phyloP scores from a whole-genome alignment of 2,113 vertebrate species.

The Ailuropoda melanoleuca region DNA sequence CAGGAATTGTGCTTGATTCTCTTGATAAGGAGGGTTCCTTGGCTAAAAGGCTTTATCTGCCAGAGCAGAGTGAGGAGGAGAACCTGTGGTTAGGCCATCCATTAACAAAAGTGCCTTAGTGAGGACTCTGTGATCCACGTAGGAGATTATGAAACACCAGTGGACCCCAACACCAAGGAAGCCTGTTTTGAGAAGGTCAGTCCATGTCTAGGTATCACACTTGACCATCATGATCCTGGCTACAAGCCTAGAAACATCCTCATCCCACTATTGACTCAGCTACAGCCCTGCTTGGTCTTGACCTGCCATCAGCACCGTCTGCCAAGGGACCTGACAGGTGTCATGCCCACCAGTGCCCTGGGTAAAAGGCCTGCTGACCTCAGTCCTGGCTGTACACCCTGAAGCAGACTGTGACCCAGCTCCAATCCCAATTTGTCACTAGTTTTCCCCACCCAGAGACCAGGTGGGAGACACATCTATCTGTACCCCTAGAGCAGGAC shows the following conservation, averaged over 20 bases:
- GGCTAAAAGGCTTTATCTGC: background rate
- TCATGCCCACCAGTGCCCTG: background rate
- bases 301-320: background rate
- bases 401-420: background rate
- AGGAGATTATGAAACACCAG: background rate
- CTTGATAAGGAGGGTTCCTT: background rate
- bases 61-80: background rate
- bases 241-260: background rate
- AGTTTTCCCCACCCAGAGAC: background rate
- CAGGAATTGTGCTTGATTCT: background rate
- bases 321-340: background rate
- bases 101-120: background rate
- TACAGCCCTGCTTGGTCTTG: background rate
- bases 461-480: background rate
- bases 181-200: background rate
- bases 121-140: background rate
- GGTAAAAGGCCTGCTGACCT: background rate
- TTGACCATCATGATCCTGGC: background rate
- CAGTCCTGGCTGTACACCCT: background rate
- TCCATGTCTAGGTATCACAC: background rate
- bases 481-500: background rate
- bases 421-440: background rate
- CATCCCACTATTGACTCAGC: background rate
- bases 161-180: background rate
- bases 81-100: background rate